phyloP scores from a whole-genome alignment of 2,888 invertebrate genomes.

The Cosmopolites sordidus region DNA sequence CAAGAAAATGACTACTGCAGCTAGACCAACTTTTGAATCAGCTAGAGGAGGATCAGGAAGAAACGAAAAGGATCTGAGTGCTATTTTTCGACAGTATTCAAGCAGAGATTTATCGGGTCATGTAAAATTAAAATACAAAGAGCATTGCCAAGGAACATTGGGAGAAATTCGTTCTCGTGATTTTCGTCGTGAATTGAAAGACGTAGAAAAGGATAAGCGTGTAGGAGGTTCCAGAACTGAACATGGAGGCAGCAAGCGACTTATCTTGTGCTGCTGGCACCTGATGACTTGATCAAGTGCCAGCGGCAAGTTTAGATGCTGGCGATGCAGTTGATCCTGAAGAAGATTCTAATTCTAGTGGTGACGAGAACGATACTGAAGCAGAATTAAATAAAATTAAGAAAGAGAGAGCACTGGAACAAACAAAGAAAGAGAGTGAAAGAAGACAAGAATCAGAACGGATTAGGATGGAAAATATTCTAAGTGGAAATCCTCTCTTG shows the following conservation, averaged over 20 bases:
- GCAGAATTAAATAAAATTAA: conserved; percentile 94
- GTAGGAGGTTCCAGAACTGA: conserved; percentile 48
- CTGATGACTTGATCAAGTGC: conserved; percentile 67
- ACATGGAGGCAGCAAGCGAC: conserved; percentile 51
- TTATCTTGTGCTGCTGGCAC: no score
- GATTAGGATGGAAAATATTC: conserved; percentile 96
- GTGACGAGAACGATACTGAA: conserved; percentile 92
- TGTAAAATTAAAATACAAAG: conserved; percentile 95
- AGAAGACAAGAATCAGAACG: conserved; percentile 91
- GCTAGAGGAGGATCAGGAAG: conserved; percentile 94
- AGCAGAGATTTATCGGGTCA: conserved; percentile 95
- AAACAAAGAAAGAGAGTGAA: conserved; percentile 86
- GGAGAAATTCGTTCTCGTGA: conserved; percentile 88
- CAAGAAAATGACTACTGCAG: conserved; percentile 90
- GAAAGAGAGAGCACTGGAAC: conserved; percentile 85
- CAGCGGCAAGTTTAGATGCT: conserved; percentile 89
- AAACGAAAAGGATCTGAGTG: conserved; percentile 96
- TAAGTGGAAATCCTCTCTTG: conserved; percentile 93
- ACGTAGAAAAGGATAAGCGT: conserved; percentile 67
- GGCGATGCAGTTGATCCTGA: conserved; percentile 80
- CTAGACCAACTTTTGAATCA: conserved; percentile 96
- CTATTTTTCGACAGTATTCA: conserved; percentile 96
- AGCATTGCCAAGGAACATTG: conserved; percentile 90
- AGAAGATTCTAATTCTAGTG: conserved; percentile 72
- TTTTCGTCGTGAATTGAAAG: conserved; percentile 93